These are phyloP conservation scores for Psettodes erumei DNA, from an alignment of 2,113 vertebrate genomes.

Conservation along the genomic window DNA sequence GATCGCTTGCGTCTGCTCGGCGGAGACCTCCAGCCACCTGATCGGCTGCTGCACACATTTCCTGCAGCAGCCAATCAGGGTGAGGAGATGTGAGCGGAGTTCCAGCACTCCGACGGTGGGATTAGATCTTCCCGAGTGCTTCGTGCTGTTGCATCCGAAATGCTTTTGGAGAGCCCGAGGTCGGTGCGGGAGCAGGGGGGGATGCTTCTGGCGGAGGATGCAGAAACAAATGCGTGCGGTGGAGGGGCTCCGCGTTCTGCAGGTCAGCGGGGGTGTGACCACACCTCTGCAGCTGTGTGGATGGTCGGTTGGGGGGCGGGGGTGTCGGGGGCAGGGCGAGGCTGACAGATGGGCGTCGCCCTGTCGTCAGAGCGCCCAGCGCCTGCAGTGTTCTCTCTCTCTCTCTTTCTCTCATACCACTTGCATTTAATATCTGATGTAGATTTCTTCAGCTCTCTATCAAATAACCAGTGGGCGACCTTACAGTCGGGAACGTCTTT, in stretches of 20 bases:
- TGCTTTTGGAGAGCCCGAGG: constrained; percentile 12
- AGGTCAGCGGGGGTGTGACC: constrained; percentile 18
- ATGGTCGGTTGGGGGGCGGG: constrained; percentile 26
- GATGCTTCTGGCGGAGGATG: constrained; percentile 3
- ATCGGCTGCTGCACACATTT: no score
- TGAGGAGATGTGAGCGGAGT: neutral
- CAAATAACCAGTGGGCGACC: neutral
- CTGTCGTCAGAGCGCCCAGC: constrained; percentile 14
- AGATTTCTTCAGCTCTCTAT: neutral
- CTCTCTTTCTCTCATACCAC: neutral
- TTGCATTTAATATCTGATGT: neutral
- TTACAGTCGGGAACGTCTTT: neutral
- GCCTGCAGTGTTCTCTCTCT: constrained; percentile 17
- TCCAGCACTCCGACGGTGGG: no score
- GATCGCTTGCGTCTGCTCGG: constrained; percentile 9
- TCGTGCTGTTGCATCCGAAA: neutral
- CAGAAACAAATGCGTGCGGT: constrained; percentile 7
- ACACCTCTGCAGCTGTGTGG: constrained; percentile 8
- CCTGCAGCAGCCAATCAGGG: neutral
- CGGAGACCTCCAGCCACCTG: no score
- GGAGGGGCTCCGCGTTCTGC: constrained; percentile 21
- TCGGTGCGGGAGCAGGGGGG: neutral
- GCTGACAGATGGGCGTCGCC: constrained; percentile 50
- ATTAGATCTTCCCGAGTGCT: neutral
- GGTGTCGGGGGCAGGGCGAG: neutral